Evolutionary conservation across 2,113 vertebrate species (phyloP).

Genomic region (Nettapus auritus): DNA sequence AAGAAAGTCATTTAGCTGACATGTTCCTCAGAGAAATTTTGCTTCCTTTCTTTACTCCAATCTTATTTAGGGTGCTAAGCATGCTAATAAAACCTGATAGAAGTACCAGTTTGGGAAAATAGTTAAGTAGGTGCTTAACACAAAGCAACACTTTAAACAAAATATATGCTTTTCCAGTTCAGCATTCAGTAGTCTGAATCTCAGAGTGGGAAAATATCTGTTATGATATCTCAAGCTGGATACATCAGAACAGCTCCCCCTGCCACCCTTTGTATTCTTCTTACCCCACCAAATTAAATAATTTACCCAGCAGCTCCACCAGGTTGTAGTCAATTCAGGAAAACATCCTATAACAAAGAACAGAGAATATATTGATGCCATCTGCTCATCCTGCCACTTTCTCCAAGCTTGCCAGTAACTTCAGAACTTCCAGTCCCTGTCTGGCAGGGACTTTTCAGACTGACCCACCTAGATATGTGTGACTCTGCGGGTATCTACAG

Average conservation of each 20-base stretch:
- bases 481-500: not conserved
- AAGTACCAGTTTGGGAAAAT: constrained; percentile 57
- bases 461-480: not conserved
- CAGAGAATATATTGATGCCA: not conserved
- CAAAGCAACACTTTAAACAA: constrained; percentile 55
- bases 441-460: not conserved
- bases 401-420: not conserved
- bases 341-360: not conserved
- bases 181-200: not conserved
- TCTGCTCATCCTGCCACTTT: not conserved
- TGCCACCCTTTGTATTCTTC: not conserved
- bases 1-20: constrained; percentile 43
- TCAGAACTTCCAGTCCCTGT: too few species aligned
- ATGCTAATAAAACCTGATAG: constrained; percentile 57
- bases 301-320: not conserved
- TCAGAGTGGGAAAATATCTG: constrained; percentile 4
- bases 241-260: not conserved
- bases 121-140: constrained; percentile 43
- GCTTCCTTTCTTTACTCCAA: constrained; percentile 29
- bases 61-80: constrained; percentile 55
- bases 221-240: not conserved
- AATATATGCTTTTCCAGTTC: constrained; percentile 32
- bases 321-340: not conserved
- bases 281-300: not conserved
- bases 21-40: constrained; percentile 13